phyloP scores from a whole-genome alignment of 2,888 invertebrate genomes.

The Rotaria macrura region DNA sequence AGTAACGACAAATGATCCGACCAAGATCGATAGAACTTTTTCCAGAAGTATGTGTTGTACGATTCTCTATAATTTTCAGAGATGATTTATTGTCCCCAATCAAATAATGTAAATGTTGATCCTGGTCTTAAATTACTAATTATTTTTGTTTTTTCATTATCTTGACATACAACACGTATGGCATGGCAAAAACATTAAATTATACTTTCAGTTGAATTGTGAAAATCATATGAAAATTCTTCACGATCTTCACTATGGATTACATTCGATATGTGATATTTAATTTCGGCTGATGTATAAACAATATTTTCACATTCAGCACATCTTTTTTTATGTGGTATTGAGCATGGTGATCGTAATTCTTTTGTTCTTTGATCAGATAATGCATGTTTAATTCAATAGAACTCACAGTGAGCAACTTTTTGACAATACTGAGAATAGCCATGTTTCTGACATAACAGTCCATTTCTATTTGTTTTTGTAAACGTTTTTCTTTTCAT shows the following conservation, averaged over 20 bases:
- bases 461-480: not conserved
- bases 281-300: not conserved
- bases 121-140: not conserved
- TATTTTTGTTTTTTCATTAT: not conserved
- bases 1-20: not conserved
- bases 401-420: not conserved
- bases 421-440: not conserved
- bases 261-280: not conserved
- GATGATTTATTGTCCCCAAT: not conserved
- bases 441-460: not conserved
- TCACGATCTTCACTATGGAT: not conserved
- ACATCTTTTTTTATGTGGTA: not conserved
- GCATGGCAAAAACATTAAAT: not conserved
- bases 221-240: not conserved
- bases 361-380: not conserved
- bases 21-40: not conserved
- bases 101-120: not conserved
- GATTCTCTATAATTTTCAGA: not conserved
- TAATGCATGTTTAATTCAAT: not conserved
- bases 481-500: not conserved
- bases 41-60: not conserved
- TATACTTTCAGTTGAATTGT: not conserved
- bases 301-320: not conserved
- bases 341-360: not conserved
- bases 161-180: not conserved